Evolutionary conservation across 2,888 invertebrate species (phyloP), one percentile per base, ranked within the genome.

Genomic region (Meteorus cinctellus): DNA sequence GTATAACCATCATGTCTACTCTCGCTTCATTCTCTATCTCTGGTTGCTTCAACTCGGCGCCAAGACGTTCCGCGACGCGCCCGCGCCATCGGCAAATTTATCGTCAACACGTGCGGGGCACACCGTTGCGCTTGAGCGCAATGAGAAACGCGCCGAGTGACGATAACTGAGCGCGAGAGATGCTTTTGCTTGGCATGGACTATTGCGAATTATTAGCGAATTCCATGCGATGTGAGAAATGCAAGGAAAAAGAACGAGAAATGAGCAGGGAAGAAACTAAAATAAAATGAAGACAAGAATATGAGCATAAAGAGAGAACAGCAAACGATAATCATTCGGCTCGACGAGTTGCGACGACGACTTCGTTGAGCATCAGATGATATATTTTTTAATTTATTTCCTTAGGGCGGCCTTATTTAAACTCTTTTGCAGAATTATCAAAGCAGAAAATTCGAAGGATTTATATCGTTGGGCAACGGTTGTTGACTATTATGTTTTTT

Each of bases 21-120:
- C 31, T 41, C 41, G 41, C 12, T 12, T 12, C 41, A 41, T 1
- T 41, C 41, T 41, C 41, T 41, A 41, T 41, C 41, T 65, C 36
- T 36, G 36, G 36, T 65, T 19, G 4, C 14, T 12, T 62, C 14
- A 36, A 55, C 55, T 68, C 48, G 67, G 75, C 72, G 66, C 68
- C 72, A 48, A 74, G 77, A 69, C 29, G 48, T 34, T 71, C 68
- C 66, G 72, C 45, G 76, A 70, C 73, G 76, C 75, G 74, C 69
- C 65, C 70, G 74, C 70, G 65, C 69, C 65, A 72, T 19, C 72
- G 59, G 74, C 72, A 81, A 84, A 85, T 85, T 85, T 85, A 85
- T 85, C 79, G 84, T 77, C 77, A 82, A 81, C 85, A 84, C 84
- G 84, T 84, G 84, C 84, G 80, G 73, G 45, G 75, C 78, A 68